Conservation (phyloP, 2,797 vertebrate genomes). For the Oceanodroma leucorhoa region DNA sequence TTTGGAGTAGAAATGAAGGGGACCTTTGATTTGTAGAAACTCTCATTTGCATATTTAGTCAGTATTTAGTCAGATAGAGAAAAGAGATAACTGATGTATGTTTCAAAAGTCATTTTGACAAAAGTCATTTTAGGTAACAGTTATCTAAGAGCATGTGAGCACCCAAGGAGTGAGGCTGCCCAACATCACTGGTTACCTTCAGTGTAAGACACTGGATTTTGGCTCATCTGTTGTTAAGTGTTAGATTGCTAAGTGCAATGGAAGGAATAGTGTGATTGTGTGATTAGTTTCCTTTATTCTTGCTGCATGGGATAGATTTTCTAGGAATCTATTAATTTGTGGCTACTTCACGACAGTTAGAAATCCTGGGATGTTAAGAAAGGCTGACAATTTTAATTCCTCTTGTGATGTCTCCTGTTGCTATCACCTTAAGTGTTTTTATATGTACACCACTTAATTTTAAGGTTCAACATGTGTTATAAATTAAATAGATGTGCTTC, state of each 20-base stretch:
- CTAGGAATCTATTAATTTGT: neutral
- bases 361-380: neutral
- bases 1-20: neutral
- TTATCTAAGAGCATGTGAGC: neutral
- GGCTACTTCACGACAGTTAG: neutral
- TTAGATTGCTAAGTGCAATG: neutral
- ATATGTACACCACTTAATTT: neutral
- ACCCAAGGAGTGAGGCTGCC: neutral
- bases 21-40: neutral
- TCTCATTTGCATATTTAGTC: neutral
- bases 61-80: neutral
- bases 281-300: neutral
- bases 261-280: accelerated
- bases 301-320: neutral
- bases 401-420: neutral
- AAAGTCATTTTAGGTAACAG: neutral
- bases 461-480: neutral
- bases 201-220: neutral
- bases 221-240: neutral
- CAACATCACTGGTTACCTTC: neutral
- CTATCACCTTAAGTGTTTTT: neutral
- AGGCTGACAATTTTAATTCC: neutral
- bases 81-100: neutral
- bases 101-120: neutral
- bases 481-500: neutral